Conservation (phyloP, 1,140 invertebrate genomes). For the Lasaia peninsularis region DNA sequence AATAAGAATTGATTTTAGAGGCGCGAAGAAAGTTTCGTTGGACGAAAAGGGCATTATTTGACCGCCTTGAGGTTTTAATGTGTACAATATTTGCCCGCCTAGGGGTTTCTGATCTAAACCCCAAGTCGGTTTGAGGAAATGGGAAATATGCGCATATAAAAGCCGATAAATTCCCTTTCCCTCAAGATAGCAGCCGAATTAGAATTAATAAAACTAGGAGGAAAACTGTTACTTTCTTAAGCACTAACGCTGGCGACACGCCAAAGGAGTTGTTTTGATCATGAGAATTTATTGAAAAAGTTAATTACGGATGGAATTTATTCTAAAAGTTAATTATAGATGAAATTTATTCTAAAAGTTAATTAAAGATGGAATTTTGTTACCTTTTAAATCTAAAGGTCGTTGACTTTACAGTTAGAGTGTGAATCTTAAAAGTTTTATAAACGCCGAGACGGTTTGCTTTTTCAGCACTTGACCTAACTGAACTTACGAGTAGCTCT, state of each 20-base stretch:
- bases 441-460: too few species aligned
- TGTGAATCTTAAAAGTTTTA: too few species aligned
- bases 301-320: conserved; percentile 1
- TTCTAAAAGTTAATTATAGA: background rate
- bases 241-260: background rate
- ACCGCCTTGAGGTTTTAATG: background rate
- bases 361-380: background rate
- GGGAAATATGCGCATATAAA: background rate
- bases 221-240: background rate
- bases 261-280: conserved; percentile 4
- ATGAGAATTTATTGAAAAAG: background rate
- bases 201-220: background rate
- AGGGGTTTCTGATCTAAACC: background rate
- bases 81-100: background rate
- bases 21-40: too few species aligned
- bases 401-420: too few species aligned
- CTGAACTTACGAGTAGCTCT: too few species aligned
- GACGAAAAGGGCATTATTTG: background rate
- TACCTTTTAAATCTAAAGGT: too few species aligned
- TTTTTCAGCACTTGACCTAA: too few species aligned
- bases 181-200: background rate
- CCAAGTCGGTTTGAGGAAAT: background rate
- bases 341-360: background rate
- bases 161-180: background rate
- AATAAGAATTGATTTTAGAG: too few species aligned